Evolutionary conservation across 2,888 invertebrate genomes (phyloP), one percentile per base, ranked within the genome.

Genomic region (Cataglyphis altisquamis): DNA sequence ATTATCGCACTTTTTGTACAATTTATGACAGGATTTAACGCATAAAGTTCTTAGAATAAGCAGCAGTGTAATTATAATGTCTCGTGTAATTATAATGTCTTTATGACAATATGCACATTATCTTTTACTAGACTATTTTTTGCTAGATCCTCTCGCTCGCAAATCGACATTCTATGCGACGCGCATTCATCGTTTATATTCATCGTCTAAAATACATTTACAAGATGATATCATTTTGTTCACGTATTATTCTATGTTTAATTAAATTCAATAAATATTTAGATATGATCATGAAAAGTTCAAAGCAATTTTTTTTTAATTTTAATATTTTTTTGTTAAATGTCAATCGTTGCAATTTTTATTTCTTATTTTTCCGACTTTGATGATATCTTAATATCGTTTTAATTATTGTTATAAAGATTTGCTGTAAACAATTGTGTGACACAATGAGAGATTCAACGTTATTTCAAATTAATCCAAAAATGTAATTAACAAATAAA

Each of bases 1-100:
- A 1, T 78, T 55, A 68, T 57, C 55, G 5, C n/a, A 3, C 0
- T 3, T 78, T 32, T 68, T 78, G 41, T 32, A 41, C n/a, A 57
- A 68, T 57, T 21, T 3, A 41, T 25, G 52, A 75, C 52, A 39
- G 4, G 15, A 66, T 41, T 52, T 60, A 3, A 39, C 2, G 15
- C 45, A n/a, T 48, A 21, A 21, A n/a, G 25, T 18, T 75, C 10
- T 15, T 21, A 48, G 21, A 32, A 32, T 32, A 32, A 64, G 1
- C 15, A 25, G 10, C 39, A 36, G 48, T 18, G 48, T 18, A 55
- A 77, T 77, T 77, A 55, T 29, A 25, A 66, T 1, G n/a, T 29
- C n/a, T 36, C 39, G 8, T 32, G 32, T 32, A 32, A 32, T 32
- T 32, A 32, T 32, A 32, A 6, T 32, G 32, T n/a, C 39, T 66